Evolutionary conservation across 2,113 vertebrate species (phyloP).

Genomic region (Prietella phreatophila): DNA sequence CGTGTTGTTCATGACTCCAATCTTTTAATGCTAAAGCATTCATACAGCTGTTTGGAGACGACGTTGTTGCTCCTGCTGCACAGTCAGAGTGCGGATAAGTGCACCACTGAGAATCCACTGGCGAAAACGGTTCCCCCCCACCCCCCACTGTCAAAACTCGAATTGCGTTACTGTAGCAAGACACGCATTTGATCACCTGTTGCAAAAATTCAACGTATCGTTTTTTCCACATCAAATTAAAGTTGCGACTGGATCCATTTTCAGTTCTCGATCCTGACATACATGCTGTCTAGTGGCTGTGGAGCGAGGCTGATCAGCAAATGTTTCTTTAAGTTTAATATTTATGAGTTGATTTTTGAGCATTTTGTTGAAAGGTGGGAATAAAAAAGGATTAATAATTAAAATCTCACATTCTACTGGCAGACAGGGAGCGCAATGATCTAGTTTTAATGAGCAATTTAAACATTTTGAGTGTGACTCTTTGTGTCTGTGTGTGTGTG

Average conservation of each 20-base stretch:
- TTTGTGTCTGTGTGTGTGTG: conserved; percentile 14
- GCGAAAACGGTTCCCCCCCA: not conserved
- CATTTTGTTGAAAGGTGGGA: conserved; percentile 31
- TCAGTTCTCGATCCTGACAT: not conserved
- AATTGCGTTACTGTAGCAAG: not conserved
- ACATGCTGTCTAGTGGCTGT: not conserved
- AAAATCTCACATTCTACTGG: conserved; percentile 57
- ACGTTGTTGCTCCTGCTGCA: not conserved
- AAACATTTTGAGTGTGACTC: conserved; percentile 40
- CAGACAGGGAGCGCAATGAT: conserved; percentile 56
- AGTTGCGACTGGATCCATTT: not conserved
- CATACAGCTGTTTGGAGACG: not conserved
- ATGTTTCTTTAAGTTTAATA: conserved; percentile 20
- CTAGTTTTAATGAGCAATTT: conserved; percentile 60
- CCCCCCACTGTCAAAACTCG: not conserved
- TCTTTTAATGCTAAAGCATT: not conserved
- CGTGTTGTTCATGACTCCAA: not conserved
- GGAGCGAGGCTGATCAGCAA: not conserved
- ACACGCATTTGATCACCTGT: not conserved
- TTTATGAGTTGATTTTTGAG: conserved; percentile 55
- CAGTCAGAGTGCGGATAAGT: not conserved
- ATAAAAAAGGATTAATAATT: conserved; percentile 61
- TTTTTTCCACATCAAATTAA: not conserved
- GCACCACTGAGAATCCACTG: not conserved
- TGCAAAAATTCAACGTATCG: not conserved